phyloP scores from a whole-genome alignment of 2,797 vertebrate genomes.

The Mormyrops boulengeri region DNA sequence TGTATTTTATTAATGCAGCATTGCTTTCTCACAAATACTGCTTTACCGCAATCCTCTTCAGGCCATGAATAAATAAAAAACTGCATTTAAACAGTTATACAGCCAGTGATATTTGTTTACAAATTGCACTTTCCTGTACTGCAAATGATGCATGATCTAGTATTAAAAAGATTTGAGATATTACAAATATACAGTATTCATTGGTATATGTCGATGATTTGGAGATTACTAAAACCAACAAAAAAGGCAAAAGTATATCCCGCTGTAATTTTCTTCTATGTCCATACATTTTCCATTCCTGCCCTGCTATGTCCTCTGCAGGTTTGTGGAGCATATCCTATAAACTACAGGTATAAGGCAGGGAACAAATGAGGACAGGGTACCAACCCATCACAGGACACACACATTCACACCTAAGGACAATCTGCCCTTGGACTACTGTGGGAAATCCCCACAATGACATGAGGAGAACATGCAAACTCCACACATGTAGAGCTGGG shows the following conservation, averaged over 20 bases:
- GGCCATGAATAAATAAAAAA: slow-evolving; percentile 10
- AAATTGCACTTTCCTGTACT: neutral
- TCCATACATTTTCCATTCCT: neutral
- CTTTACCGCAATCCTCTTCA: neutral
- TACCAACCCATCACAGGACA: neutral
- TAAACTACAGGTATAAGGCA: neutral
- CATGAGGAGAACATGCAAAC: neutral
- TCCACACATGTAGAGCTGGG: neutral
- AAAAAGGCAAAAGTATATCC: neutral
- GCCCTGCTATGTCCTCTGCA: neutral
- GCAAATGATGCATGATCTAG: neutral
- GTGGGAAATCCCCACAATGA: neutral
- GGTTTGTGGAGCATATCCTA: neutral
- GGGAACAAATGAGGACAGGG: neutral
- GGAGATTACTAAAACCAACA: neutral
- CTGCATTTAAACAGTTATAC: neutral
- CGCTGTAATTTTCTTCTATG: neutral
- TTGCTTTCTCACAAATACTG: neutral
- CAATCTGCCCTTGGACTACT: neutral
- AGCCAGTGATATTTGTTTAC: neutral
- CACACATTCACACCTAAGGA: neutral
- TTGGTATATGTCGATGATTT: neutral
- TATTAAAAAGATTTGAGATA: neutral
- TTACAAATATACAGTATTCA: neutral
- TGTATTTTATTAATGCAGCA: neutral